Conservation (phyloP, 2,113 vertebrate species). For the Notechis scutatus region DNA sequence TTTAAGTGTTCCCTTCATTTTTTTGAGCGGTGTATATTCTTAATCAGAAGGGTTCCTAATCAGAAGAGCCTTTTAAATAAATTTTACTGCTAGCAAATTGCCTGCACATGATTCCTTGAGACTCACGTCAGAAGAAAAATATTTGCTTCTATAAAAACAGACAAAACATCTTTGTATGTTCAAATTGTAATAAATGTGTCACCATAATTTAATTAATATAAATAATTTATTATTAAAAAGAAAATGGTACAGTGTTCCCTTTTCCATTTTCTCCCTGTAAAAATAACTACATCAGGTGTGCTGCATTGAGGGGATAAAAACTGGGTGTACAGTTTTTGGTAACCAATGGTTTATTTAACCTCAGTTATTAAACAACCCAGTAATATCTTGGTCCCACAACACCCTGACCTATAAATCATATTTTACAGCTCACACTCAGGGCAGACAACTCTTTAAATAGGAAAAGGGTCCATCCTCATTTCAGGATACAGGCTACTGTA, state of each 20-base stretch:
- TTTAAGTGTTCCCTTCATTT: too few relatives aligned
- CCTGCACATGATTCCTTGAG: background rate
- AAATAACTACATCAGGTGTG: background rate
- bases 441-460: background rate
- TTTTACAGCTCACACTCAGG: background rate
- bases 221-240: background rate
- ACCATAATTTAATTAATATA: background rate
- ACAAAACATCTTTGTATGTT: background rate
- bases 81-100: background rate
- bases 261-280: background rate
- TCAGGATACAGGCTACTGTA: background rate
- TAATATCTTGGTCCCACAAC: background rate
- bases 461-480: background rate
- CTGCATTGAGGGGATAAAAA: background rate
- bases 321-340: background rate
- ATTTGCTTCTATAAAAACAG: background rate
- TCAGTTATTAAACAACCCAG: background rate
- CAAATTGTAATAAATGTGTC: fast-evolving
- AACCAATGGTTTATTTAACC: background rate
- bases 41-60: background rate
- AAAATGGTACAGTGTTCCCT: background rate
- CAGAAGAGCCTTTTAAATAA: background rate
- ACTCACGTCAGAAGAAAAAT: background rate
- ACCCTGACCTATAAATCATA: background rate
- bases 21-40: background rate